Evolutionary conservation across 2,113 vertebrate species (phyloP).

Genomic region (Hystrix cristata): DNA sequence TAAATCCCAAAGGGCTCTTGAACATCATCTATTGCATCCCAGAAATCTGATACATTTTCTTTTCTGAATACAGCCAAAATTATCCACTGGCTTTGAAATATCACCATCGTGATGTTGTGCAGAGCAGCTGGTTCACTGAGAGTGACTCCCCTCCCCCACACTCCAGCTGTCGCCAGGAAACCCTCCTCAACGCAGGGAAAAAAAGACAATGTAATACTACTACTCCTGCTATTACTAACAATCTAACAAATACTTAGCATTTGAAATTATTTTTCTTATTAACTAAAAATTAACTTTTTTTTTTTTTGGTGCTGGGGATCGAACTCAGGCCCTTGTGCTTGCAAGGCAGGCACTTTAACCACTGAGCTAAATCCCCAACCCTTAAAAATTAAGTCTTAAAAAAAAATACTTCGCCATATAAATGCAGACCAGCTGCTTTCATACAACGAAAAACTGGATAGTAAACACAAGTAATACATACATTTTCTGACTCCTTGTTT

Average conservation of each 20-base stretch:
- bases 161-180: constrained; percentile 79
- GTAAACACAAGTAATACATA: not conserved
- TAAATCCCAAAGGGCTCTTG: constrained; percentile 36
- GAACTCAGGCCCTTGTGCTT: no score
- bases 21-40: constrained; percentile 6
- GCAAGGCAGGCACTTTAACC: no score
- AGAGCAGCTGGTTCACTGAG: constrained; percentile 76
- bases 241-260: constrained; percentile 60
- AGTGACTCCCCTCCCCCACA: constrained; percentile 55
- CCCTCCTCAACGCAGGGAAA: constrained; percentile 26
- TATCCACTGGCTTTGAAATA: constrained; percentile 64
- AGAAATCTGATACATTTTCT: constrained; percentile 66
- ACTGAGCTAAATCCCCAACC: no score
- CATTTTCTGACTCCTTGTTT: not conserved
- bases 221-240: constrained; percentile 35
- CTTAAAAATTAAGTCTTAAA: not conserved
- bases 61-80: constrained; percentile 67
- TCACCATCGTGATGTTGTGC: constrained; percentile 40
- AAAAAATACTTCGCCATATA: not conserved
- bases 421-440: constrained; percentile 38
- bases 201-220: constrained; percentile 57
- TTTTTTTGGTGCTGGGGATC: no score
- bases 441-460: not conserved
- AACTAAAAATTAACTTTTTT: constrained; percentile 39
- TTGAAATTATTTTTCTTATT: constrained; percentile 72